Base-by-base conservation (phyloP, 2,797 vertebrate genomes). In the Phrynocephalus guinanensis region DNA sequence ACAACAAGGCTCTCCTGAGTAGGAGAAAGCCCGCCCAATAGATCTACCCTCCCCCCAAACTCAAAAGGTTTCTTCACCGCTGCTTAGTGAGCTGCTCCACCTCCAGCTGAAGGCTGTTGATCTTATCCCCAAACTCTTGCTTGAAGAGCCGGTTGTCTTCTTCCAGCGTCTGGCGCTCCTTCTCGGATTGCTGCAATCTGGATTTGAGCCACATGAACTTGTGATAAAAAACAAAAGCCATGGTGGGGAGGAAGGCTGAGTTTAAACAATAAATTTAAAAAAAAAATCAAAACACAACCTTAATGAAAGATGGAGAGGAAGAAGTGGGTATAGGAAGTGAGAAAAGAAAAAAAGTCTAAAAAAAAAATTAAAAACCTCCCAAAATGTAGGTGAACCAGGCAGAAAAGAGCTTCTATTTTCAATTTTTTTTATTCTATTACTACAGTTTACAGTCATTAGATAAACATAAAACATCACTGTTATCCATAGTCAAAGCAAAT, bases 121-220 rank as follows among this genome's bases (percentile, higher is more conserved):
- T 99, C 96, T 99, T 99, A 96, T 99, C 99, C 77, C 99, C 99
- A 71, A 99, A 99, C 91, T 99, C 99, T 94, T 98, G 97, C 94
- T 99, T 99, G 97, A 99, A 99, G 96, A 99, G 98, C 8, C 98
- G 97, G 95, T 98, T 99, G 93, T 98, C 98, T 94, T 98, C 97
- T 56, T 98, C 90, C 0, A 98, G 98, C 92, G 97, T 95, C 91
- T 97, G 97, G 87, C 98, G 96, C 90, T 97, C 97, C 90, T 93
- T 96, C 96, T 99, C 98, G 0, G 97, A 97, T 96, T 98, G 98
- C 91, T 97, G 98, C 96, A 96, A 98, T 99, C 99, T 99, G 97
- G 97, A 97, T 97, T 97, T 97, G 97, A 97, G 97, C 97, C 97
- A 99, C 91, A 98, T 97, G 98, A 98, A 98, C 97, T 97, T 95